phyloP scores from a whole-genome alignment of 92 coral and sea anemone genomes.

The Anthopleura xanthogrammica region DNA sequence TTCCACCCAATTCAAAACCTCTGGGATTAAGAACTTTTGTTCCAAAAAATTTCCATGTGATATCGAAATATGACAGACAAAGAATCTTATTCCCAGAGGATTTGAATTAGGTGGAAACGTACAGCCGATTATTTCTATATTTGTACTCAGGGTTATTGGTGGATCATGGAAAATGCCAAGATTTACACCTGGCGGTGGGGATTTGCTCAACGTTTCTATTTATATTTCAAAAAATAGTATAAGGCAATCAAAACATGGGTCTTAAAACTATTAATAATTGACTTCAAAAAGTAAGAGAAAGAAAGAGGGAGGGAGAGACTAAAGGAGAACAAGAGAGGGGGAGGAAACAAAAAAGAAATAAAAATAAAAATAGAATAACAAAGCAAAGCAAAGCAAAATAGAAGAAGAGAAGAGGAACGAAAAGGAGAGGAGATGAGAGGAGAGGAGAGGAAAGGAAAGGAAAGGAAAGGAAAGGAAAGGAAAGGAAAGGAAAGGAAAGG shows the following conservation, averaged over 20 bases:
- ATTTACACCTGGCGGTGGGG: too few relatives aligned
- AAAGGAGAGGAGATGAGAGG: slow-evolving; percentile 5
- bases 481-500: neutral
- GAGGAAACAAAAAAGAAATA: slow-evolving; percentile 11
- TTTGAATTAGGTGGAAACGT: too few relatives aligned
- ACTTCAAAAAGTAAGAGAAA: neutral
- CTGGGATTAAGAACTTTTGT: too few relatives aligned
- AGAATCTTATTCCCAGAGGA: too few relatives aligned
- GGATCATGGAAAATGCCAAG: too few relatives aligned
- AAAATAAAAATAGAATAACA: neutral
- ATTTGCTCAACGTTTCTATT: too few relatives aligned
- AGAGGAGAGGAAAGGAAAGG: slow-evolving; percentile 24
- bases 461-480: slow-evolving; percentile 7
- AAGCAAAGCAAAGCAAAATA: neutral
- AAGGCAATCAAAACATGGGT: neutral
- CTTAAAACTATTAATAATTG: neutral
- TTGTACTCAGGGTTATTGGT: too few relatives aligned
- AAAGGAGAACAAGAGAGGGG: neutral
- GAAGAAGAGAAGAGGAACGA: slow-evolving; percentile 2
- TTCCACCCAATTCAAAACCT: too few relatives aligned
- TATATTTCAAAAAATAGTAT: too few relatives aligned
- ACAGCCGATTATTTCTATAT: too few relatives aligned
- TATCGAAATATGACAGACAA: too few relatives aligned
- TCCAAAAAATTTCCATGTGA: too few relatives aligned
- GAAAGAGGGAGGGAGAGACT: neutral